Percentiles rank a stretch among this genome's conserved stretches.
phyloP scores from a whole-genome alignment of 2,113 vertebrate species.

The Pyrgilauda ruficollis region DNA sequence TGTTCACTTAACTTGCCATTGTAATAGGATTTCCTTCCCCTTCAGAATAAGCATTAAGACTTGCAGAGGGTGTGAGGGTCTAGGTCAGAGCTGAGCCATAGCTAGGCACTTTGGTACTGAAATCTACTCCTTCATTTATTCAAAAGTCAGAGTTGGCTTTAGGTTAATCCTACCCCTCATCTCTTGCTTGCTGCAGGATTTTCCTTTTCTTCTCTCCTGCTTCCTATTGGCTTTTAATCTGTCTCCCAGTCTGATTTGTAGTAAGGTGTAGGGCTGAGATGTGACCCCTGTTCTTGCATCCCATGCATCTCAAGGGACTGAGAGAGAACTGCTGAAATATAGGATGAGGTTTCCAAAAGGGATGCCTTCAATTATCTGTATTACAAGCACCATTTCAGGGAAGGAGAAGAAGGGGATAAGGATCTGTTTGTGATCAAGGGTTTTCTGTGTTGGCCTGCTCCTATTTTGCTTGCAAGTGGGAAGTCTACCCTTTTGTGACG shows the following conservation, averaged over 20 bases:
- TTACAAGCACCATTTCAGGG: background rate
- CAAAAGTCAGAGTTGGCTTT: background rate
- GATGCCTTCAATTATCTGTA: background rate
- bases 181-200: background rate
- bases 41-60: background rate
- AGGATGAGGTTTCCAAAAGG: background rate
- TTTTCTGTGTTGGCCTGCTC: background rate
- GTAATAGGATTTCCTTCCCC: background rate
- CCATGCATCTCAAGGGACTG: fast-evolving
- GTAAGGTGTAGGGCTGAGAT: background rate
- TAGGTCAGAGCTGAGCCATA: background rate
- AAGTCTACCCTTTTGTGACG: background rate
- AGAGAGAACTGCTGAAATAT: background rate
- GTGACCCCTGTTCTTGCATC: background rate
- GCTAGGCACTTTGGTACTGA: background rate
- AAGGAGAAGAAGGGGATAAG: background rate
- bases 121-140: background rate
- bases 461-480: background rate
- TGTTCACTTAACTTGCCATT: background rate
- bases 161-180: background rate
- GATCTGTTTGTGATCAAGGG: background rate
- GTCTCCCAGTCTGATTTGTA: background rate
- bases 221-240: background rate
- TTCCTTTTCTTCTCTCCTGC: background rate
- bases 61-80: background rate